Evolutionary conservation across 1,140 invertebrate species (phyloP).

Genomic region (Rhyzopertha dominica): DNA sequence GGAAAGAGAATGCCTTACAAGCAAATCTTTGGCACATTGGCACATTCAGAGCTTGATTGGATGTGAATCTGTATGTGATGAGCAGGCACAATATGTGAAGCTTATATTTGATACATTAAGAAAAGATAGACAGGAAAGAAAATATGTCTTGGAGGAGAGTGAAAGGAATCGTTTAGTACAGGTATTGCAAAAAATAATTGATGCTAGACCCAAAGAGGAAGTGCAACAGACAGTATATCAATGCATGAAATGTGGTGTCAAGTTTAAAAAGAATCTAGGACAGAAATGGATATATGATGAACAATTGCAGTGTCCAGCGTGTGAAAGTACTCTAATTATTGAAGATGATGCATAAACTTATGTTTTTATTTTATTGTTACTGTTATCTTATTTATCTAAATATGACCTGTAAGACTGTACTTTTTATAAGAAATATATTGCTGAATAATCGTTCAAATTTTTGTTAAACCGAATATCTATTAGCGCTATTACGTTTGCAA

Average conservation of each 20-base stretch:
- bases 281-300: conserved; percentile 23
- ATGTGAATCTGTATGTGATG: conserved; percentile 46
- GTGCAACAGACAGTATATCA: conserved; percentile 52
- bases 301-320: conserved; percentile 52
- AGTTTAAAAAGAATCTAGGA: conserved; percentile 45
- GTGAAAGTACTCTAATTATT: conserved; percentile 53
- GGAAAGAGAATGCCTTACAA: conserved; percentile 48
- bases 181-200: conserved; percentile 28
- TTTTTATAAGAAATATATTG: no score
- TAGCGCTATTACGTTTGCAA: no score
- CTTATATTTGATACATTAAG: conserved; percentile 58
- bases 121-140: conserved; percentile 51
- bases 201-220: conserved; percentile 49
- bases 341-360: no score
- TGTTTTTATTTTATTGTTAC: no score
- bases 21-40: conserved; percentile 55
- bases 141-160: conserved; percentile 52
- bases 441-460: no score
- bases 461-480: no score
- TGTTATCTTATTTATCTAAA: no score
- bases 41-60: conserved; percentile 52
- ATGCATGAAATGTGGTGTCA: conserved; percentile 59
- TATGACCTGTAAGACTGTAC: no score
- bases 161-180: conserved; percentile 52
- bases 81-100: conserved; percentile 50